phyloP scores from a whole-genome alignment of 2,797 vertebrate species.

The Cercopithecus hamlyni region DNA sequence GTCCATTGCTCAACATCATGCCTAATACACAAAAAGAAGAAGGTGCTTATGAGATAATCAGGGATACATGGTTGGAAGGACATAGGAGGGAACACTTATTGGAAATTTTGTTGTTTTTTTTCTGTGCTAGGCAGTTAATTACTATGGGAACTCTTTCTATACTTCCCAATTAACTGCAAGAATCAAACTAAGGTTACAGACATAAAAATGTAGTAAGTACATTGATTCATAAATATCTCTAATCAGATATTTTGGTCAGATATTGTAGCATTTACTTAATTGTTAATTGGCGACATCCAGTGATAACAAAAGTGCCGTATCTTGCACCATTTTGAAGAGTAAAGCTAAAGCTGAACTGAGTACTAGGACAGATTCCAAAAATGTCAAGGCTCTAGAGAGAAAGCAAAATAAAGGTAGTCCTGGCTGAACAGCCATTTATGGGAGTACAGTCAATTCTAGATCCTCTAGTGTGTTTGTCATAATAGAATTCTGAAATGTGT shows the following conservation, averaged over 20 bases:
- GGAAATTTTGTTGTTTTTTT: background rate
- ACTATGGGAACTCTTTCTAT: background rate
- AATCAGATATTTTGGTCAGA: background rate
- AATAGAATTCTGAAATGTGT: constrained; percentile 58
- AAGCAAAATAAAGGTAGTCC: background rate
- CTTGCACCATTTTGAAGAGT: background rate
- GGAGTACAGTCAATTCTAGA: background rate
- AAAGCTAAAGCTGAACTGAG: background rate
- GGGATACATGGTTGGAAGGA: background rate
- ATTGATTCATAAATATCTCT: background rate
- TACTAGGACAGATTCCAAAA: background rate
- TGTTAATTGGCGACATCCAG: background rate
- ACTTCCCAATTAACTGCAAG: background rate
- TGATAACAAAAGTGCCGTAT: background rate
- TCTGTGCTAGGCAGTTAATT: background rate
- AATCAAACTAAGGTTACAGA: background rate
- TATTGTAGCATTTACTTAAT: background rate
- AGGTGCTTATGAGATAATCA: background rate
- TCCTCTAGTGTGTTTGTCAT: constrained; percentile 13
- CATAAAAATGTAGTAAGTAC: background rate
- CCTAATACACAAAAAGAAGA: background rate
- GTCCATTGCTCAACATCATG: background rate
- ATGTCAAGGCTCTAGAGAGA: background rate
- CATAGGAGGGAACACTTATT: background rate
- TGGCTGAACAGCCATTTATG: background rate